These are phyloP conservation scores for Gallinago jamesoni DNA, from an alignment of 2,113 vertebrate genomes.

Conservation along the genomic window DNA sequence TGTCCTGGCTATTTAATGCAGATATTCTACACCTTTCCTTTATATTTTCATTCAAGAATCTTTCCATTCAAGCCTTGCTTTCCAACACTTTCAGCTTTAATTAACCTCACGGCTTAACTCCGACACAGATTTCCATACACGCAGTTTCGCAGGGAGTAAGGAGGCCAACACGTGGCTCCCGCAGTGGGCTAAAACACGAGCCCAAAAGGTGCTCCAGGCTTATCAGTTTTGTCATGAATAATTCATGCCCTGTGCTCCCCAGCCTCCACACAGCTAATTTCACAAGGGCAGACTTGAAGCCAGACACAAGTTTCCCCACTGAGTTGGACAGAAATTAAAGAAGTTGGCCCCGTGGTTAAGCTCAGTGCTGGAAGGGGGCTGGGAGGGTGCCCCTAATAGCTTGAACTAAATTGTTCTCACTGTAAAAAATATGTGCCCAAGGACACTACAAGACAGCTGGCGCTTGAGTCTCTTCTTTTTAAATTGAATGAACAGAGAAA, in stretches of 20 bases:
- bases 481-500: conserved; percentile 10
- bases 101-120: background rate
- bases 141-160: background rate
- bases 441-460: background rate
- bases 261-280: background rate
- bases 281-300: background rate
- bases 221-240: background rate
- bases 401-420: background rate
- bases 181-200: background rate
- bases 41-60: background rate
- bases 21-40: background rate
- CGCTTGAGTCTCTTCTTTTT: background rate
- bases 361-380: background rate
- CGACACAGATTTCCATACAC: background rate
- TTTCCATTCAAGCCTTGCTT: background rate
- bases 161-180: background rate
- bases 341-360: background rate
- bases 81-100: background rate
- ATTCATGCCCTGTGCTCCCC: background rate
- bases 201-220: background rate
- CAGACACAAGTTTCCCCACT: background rate
- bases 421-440: background rate
- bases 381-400: background rate
- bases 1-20: background rate
- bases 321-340: background rate